Evolutionary conservation across 2,113 vertebrate species (phyloP), one percentile per base, ranked within the genome.

Genomic region (Conger conger): DNA sequence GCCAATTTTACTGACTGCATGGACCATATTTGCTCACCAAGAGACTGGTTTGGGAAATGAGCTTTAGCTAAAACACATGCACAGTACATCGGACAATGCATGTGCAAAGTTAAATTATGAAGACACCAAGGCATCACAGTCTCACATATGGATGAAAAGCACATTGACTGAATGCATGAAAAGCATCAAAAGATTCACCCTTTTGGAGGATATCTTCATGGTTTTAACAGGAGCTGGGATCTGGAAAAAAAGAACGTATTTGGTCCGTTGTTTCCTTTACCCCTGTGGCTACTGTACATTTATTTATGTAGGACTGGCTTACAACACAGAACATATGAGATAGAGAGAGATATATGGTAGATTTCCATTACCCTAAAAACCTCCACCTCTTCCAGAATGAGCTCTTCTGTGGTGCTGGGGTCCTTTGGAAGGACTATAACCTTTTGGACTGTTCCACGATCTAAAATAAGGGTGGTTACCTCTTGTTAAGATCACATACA

Each of bases 141-240:
- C 5, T 4, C 18, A 63, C 4, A 27, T 63, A 6, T 11, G 11
- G 57, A 4, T 27, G 0, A 9, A 27, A 63, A 63, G 20, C 18
- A 63, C 23, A 63, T 27, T 63, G 57, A 27, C 57, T 63, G 57
- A 63, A 63, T 63, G 20, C 4, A 63, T 63, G 57, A 63, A 63
- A 63, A 27, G 23, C 57, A 63, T 2, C 3, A 20, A 63, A 18
- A 23, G 57, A 27, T 63, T 92, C 91, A 97, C 96, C 93, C 96
- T 92, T 92, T 97, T 97, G 0, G 96, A 94, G 4, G 96, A 97
- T 40, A 97, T 95, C 93, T 93, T 96, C 91, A 97, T 94, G 0
- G 95, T 96, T 91, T 95, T 96, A 35, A 97, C 94, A 7, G 96
- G 88, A 53, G 95, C 93, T 83, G 92, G 91, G 53, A 88, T 92